Base-by-base conservation (phyloP, 2,797 vertebrate genomes). In the Hydrolagus colliei region DNA sequence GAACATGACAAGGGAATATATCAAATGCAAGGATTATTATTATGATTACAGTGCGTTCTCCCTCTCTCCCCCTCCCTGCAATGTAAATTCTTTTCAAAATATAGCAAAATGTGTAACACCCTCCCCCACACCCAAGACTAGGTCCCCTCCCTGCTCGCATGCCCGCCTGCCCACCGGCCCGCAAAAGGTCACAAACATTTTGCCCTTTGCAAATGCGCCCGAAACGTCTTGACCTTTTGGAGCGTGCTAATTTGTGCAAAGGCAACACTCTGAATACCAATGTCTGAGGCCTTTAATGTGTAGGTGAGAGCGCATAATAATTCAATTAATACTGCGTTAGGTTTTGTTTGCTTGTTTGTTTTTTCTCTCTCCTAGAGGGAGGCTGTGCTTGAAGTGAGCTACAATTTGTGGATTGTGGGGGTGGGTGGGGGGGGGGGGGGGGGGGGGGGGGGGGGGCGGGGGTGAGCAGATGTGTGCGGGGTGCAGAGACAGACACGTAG, bases 401-500 rank as follows among this genome's bases (percentile, higher is more conserved):
- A 87, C 89, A 91, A 88, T 3, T 52, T 6, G 41, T 1, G 41
- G 41, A 52, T 52, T 3, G 41, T 3, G 41, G 6, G 2, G 6
- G 41, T 3, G 41, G 41, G 27, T 0, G 27, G 27, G 27, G 27
- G 41, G 41, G 41, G 41, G 1, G 2, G 6, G 41, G 41, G 41
- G 41, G 41, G 41, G 27, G 27, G 27, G 27, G 27, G 27, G 41
- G 41, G 41, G 41, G 1, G 2, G 6, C 0, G 41, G 41, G 41
- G 41, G 41, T 52, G 6, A 6, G 41, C 41, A 52, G 41, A 52
- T 52, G 41, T 3, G 41, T 52, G 41, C 41, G 41, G 41, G 41
- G 41, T 6, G 6, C 41, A 52, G 89, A 89, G 87, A 89, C 84
- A 82, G 86, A 88, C 89, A 88, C 89, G 88, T 92, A 86, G 88